A percentile compares a stretch with the other conserved stretches of the same genome.
Conservation (phyloP, 1,140 invertebrate species). For the Drosophila funebris region DNA sequence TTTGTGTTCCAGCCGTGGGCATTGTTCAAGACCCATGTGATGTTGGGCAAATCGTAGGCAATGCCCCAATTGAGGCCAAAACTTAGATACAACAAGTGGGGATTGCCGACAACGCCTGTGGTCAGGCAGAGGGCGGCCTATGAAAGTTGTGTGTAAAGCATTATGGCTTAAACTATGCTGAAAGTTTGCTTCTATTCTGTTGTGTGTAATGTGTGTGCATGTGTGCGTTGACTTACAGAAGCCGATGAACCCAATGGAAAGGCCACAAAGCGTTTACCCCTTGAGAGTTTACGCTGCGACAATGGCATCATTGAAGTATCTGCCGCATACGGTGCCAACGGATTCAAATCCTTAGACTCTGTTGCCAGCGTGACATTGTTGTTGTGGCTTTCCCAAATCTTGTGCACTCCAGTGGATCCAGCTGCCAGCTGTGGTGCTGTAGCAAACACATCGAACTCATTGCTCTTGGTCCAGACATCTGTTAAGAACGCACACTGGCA, state of each 20-base stretch:
- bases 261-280: slow-evolving; percentile 81
- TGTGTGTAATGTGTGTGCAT: not conserved
- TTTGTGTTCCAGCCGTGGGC: slow-evolving; percentile 69
- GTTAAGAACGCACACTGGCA: slow-evolving; percentile 33
- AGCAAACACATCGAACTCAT: slow-evolving; percentile 41
- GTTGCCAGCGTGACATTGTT: slow-evolving; percentile 64
- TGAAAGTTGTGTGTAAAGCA: slow-evolving; percentile 15
- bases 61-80: slow-evolving; percentile 88
- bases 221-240: slow-evolving; percentile 68
- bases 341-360: slow-evolving; percentile 14
- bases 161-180: slow-evolving; percentile 33
- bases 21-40: slow-evolving; percentile 86
- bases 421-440: slow-evolving; percentile 5
- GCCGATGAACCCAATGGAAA: slow-evolving; percentile 83
- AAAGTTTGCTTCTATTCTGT: slow-evolving; percentile 2
- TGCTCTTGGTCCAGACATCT: slow-evolving; percentile 12
- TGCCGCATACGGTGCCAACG: slow-evolving; percentile 55
- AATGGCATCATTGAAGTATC: slow-evolving; percentile 44
- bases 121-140: slow-evolving; percentile 77
- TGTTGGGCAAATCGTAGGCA: slow-evolving; percentile 89
- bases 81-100: slow-evolving; percentile 73
- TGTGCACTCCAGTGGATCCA: slow-evolving; percentile 28
- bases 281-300: slow-evolving; percentile 68
- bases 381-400: slow-evolving; percentile 33
- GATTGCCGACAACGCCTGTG: slow-evolving; percentile 79